Base-by-base conservation (phyloP, 2,888 invertebrate species). In the Protophormia terraenovae region DNA sequence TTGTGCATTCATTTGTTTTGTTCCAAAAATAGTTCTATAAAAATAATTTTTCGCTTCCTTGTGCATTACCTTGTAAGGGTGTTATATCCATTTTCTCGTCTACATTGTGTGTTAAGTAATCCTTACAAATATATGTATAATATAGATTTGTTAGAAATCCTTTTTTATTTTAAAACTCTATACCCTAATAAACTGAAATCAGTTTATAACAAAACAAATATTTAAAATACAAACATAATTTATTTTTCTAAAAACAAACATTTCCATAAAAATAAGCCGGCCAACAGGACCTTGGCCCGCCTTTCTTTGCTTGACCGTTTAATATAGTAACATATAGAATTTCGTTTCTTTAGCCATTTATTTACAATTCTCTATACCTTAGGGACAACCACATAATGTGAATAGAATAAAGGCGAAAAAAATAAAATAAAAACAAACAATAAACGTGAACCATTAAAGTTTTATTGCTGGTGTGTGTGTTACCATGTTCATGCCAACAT, bases 311-410 rank as follows among this genome's bases (percentile, higher is more conserved):
- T 22, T 53, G 14, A 53, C 12, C 12, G 5, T 24, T 14, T 6
- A 24, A 6, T 12, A 8, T 22, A n/a, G 58, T n/a, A 14, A 14
- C 3, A 58, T 27, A 60, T 60, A 60, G 32, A 12, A 10, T 35
- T 35, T 35, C 35, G 14, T 22, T 64, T 24, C 14, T 62, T 38
- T 45, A 7, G 2, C 45, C n/a, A n/a, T 45, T 47, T 67, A 27
- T 58, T 58, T 58, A 27, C 7, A 8, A 47, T 47, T 6, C 47
- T 45, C 5, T 67, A 67, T 45, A 12, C 62, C n/a, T 14, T n/a
- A 24, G 62, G 38, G 38, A 62, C 38, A 64, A 64, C 45, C 66
- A 67, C 27, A 67, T 29, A 19, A 47, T 41, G 41, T 41, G 64
- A 41, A 64, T 45, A 66, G 22, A 67, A 45, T 47, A 45, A 24